These are phyloP conservation scores for Trichonephila inaurata DNA, from an alignment of 1,140 invertebrate genomes.

Conservation along the genomic window DNA sequence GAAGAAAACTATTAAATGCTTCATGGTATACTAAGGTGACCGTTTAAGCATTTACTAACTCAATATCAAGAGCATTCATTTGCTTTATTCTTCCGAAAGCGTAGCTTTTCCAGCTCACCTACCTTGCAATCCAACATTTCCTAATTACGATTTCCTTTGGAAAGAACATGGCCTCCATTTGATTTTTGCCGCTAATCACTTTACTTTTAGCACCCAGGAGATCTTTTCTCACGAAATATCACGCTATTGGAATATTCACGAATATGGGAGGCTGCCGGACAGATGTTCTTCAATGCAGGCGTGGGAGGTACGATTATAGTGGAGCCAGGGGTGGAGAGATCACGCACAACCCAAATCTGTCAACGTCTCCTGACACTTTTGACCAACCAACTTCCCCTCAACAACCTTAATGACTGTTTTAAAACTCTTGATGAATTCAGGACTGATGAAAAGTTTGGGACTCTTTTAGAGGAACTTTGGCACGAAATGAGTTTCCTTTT, in stretches of 20 bases:
- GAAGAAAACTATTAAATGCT: too few species aligned
- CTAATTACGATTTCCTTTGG: background rate
- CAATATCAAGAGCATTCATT: too few species aligned
- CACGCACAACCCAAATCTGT: conserved; percentile 39
- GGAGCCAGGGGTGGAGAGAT: background rate
- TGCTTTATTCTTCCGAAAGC: too few species aligned
- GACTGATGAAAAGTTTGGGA: background rate
- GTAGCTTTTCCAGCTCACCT: background rate
- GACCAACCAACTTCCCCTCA: background rate
- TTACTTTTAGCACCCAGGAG: background rate
- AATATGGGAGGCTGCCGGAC: background rate
- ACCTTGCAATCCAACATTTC: background rate
- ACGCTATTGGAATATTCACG: background rate
- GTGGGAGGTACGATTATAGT: background rate
- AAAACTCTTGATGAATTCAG: background rate
- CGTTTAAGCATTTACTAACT: too few species aligned
- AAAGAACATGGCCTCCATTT: background rate
- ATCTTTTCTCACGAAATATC: background rate
- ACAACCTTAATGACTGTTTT: background rate
- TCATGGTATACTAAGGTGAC: too few species aligned
- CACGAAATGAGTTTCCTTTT: conserved; percentile 39
- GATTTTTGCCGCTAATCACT: background rate
- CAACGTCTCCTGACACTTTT: conserved; percentile 29
- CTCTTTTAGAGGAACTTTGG: background rate
- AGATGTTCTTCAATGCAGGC: background rate